Base-by-base conservation (phyloP, 2,113 vertebrate genomes). In the Corydoras maculifer region DNA sequence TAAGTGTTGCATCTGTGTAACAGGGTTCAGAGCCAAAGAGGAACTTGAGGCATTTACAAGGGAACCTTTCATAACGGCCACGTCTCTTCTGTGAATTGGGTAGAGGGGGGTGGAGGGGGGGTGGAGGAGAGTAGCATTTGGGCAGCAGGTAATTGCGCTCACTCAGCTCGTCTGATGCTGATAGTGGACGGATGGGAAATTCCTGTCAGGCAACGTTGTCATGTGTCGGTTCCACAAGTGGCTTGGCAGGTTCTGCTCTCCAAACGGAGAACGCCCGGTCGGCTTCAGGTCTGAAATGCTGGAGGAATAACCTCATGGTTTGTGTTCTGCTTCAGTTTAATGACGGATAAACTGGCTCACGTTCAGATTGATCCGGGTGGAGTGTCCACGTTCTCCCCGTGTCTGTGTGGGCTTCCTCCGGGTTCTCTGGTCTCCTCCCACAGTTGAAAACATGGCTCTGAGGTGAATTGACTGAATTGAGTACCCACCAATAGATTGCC, bases 101-200 rank as follows among this genome's bases (percentile, higher is more conserved):
- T 61, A 75, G 64, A 63, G 65, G 65, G 78, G 65, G 25, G 32
- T 61, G 75, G 64, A 63, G 65, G 65, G 51, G 64, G 63, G 70
- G 48, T 78, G 75, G 78, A 79, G 79, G 80, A 73, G 69, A 83
- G 82, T 83, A 88, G 87, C 85, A 84, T 85, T 87, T 84, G 85
- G 84, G 86, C 84, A 88, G 68, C 85, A 87, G 87, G 87, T 88
- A 90, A 90, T 90, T 88, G 89, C 82, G 80, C 86, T 90, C 88
- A 88, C 87, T 90, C 89, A 89, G 85, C 87, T 90, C 83, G 85
- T 88, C 85, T 88, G 88, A 88, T 90, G 86, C 86, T 87, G 87
- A 90, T 90, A 90, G 88, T 86, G 85, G 87, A 83, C 85, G 78
- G 80, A 89, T 88, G 88, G 89, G 88, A 90, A 89, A 90, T 90